Percentiles rank a stretch among this genome's conserved stretches.
Conservation (phyloP, 2,113 vertebrate genomes). For the Chiloscyllium plagiosum region DNA sequence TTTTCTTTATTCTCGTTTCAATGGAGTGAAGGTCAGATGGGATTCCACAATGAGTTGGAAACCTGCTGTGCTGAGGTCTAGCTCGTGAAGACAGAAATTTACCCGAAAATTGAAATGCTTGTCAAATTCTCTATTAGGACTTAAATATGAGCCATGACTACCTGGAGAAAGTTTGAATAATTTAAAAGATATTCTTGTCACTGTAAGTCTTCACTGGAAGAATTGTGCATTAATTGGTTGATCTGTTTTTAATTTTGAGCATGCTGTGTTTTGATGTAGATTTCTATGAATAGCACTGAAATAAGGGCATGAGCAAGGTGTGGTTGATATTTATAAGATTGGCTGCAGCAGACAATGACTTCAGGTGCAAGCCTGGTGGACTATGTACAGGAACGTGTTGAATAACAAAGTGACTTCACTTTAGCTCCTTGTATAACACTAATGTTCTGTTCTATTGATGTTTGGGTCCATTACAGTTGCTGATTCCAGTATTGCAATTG, state of each 20-base stretch:
- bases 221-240: not conserved
- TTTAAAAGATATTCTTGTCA: not conserved
- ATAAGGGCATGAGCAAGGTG: no score
- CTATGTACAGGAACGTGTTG: not conserved
- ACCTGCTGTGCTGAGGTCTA: not conserved
- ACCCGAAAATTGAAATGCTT: not conserved
- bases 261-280: not conserved
- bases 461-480: not conserved
- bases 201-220: not conserved
- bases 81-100: not conserved
- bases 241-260: not conserved
- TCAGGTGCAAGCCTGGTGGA: not conserved
- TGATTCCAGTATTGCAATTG: not conserved
- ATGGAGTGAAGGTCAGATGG: not conserved
- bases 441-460: constrained; percentile 12
- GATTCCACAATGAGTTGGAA: not conserved
- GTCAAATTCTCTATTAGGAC: not conserved
- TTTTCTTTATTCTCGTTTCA: not conserved
- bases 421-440: constrained; percentile 13
- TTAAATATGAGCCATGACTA: not conserved
- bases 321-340: not conserved
- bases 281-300: not conserved
- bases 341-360: no score
- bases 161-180: not conserved
- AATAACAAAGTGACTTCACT: not conserved